Evolutionary conservation across 2,888 invertebrate species (phyloP), one percentile per base, ranked within the genome.

Genomic region (Podabrus alpinus): DNA sequence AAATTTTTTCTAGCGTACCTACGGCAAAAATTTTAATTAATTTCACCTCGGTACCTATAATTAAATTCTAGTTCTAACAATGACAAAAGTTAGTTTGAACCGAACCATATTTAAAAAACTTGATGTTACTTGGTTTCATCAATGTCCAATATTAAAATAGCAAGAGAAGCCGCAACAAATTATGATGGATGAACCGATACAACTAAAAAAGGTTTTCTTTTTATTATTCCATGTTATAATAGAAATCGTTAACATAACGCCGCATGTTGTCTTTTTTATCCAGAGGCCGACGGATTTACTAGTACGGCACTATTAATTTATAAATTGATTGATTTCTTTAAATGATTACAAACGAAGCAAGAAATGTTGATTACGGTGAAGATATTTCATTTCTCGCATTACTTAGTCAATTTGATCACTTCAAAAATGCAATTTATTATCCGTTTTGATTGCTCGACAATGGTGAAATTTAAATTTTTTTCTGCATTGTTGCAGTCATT

Each of bases 171-270:
- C 72, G 25, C 24, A 68, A 61, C 68, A 72, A 72, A 72, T 72
- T 72, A 62, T 72, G 72, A 68, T 72, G 25, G 72, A 72, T 72
- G 72, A 68, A 25, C 72, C 61, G 72, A 68, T 25, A 68, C 67
- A 72, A 72, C 68, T 67, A 19, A 68, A 25, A 25, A 29, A 61
- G 68, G 67, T 62, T 19, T 16, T 15, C 60, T 25, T 72, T 66
- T 64, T 17, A 67, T 59, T 68, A 68, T 64, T 64, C 17, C 62
- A 1, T 68, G 68, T 71, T 60, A 66, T 71, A 60, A 60, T 67
- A 29, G 71, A 15, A 71, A 60, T 25, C 72, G 61, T 72, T 72
- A 72, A 62, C 72, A 68, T 72, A 72, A 72, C 62, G 17, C 29
- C 29, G 19, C 60, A 59, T 59, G 68, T 68, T 16, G 68, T 21